Evolutionary conservation across 2,113 vertebrate species (phyloP).

Genomic region (Megatriorchis doriae): DNA sequence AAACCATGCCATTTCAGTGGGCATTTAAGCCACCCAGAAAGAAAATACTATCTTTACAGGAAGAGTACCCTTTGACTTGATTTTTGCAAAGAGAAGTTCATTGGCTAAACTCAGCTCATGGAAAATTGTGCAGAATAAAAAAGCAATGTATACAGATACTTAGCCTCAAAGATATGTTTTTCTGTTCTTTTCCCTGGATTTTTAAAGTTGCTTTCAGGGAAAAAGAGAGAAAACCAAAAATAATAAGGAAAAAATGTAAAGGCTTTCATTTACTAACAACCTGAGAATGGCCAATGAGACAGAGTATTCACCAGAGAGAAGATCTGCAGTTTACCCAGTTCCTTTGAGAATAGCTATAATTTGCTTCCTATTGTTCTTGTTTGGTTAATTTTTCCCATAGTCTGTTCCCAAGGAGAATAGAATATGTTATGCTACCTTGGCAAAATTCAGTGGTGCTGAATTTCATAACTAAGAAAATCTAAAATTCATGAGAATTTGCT

Average conservation of each 20-base stretch:
- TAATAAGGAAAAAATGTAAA: conserved; percentile 33
- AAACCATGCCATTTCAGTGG: not conserved
- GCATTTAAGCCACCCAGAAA: not conserved
- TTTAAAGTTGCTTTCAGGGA: not conserved
- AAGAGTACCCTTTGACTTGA: not conserved
- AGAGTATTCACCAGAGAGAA: conserved; percentile 13
- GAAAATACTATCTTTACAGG: not conserved
- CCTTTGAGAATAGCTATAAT: not conserved
- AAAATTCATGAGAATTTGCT: not conserved
- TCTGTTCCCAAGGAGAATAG: not conserved
- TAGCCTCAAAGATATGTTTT: not conserved
- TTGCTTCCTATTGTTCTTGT: not conserved
- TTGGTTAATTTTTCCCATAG: not conserved
- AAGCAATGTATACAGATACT: not conserved
- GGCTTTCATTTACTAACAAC: conserved; percentile 6
- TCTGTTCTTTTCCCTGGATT: not conserved
- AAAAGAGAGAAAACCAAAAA: not conserved
- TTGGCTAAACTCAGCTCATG: not conserved
- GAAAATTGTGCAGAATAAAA: not conserved
- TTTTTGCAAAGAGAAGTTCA: not conserved
- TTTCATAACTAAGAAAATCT: not conserved
- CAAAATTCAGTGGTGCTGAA: not conserved
- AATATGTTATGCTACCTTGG: not conserved
- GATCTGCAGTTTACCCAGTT: conserved; percentile 5
- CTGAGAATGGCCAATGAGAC: not conserved